A percentile compares a stretch with the other conserved stretches of the same genome.
Conservation (phyloP, 2,888 invertebrate genomes). For the Stenodera caucasica region DNA sequence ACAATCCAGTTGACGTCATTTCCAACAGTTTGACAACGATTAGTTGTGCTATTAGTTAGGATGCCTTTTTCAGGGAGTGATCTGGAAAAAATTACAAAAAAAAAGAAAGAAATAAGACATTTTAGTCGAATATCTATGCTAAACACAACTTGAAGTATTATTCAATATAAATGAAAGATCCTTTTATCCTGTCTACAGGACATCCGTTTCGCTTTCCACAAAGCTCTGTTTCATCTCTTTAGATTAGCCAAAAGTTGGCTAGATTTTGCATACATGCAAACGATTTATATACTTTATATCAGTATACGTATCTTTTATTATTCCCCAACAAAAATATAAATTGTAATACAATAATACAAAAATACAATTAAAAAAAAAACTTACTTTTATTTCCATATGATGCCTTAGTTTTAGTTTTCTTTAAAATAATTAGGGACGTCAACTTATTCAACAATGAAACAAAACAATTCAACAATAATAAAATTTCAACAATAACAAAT, state of each 20-base stretch:
- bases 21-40: background rate
- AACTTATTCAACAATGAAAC: conserved; percentile 6
- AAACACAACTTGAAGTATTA: no score
- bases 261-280: conserved; percentile 25
- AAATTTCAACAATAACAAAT: conserved; percentile 8
- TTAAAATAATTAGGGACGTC: background rate
- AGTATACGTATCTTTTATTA: no score
- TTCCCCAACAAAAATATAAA: no score
- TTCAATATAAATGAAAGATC: conserved; percentile 14
- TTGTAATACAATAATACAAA: no score
- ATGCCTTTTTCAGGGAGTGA: background rate
- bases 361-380: background rate
- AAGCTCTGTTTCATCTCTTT: conserved; percentile 20
- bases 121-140: no score
- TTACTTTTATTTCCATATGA: background rate
- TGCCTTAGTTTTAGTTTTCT: background rate
- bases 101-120: no score
- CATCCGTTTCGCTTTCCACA: conserved; percentile 16
- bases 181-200: conserved; percentile 27
- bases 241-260: conserved; percentile 13
- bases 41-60: no score
- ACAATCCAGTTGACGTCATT: conserved; percentile 7
- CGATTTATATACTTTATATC: no score
- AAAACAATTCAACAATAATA: conserved; percentile 1
- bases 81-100: background rate